Conservation (phyloP, 1,140 invertebrate species). For the Zophobas morio region DNA sequence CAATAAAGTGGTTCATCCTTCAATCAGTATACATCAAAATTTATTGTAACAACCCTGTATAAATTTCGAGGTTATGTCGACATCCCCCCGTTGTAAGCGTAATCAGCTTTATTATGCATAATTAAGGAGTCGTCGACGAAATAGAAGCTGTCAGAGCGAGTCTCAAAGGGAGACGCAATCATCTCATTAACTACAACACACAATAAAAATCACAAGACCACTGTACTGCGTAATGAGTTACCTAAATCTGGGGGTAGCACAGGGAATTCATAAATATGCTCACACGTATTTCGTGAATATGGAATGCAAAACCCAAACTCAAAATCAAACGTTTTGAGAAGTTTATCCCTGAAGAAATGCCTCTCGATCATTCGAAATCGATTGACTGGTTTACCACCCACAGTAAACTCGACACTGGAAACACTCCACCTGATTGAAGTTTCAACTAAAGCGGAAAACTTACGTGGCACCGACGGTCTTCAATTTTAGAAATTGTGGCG, state of each 20-base stretch:
- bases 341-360: slow-evolving; percentile 94
- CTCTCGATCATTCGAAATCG: slow-evolving; percentile 99
- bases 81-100: slow-evolving; percentile 89
- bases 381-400: slow-evolving; percentile 91
- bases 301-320: slow-evolving; percentile 99
- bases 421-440: background rate
- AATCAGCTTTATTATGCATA: slow-evolving; percentile 99
- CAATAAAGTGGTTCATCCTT: slow-evolving; percentile 10
- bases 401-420: slow-evolving; percentile 95
- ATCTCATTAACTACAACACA: slow-evolving; percentile 91
- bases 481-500: slow-evolving; percentile 94
- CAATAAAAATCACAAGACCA: slow-evolving; percentile 1
- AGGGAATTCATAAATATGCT: slow-evolving; percentile 99
- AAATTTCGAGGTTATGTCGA: slow-evolving; percentile 63
- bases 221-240: slow-evolving; percentile 66
- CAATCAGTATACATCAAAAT: slow-evolving; percentile 31
- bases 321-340: slow-evolving; percentile 99
- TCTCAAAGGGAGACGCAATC: slow-evolving; percentile 96
- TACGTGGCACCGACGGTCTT: slow-evolving; percentile 97
- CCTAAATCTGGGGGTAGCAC: slow-evolving; percentile 87
- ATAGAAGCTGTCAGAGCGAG: slow-evolving; percentile 98
- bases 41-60: slow-evolving; percentile 44
- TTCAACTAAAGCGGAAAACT: slow-evolving; percentile 65
- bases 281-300: slow-evolving; percentile 96
- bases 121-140: slow-evolving; percentile 97